These are phyloP conservation scores for Caenorhabditis wallacei DNA, from an alignment of 2,888 invertebrate species.

Conservation along the genomic window DNA sequence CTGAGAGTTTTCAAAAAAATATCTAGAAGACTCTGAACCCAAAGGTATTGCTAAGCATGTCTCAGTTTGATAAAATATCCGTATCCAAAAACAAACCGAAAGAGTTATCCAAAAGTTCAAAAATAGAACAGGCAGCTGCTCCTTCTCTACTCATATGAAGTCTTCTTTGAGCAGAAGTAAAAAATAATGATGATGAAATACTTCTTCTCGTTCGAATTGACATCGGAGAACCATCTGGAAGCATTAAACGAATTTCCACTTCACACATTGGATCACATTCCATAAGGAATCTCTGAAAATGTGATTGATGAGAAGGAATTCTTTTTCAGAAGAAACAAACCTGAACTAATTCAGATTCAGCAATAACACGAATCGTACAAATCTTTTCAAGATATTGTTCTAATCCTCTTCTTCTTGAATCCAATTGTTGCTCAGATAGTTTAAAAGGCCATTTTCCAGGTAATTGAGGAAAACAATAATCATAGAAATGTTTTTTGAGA, in stretches of 20 bases:
- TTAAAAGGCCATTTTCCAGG: slow-evolving; percentile 99
- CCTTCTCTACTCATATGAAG: slow-evolving; percentile 88
- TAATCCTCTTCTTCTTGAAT: slow-evolving; percentile 92
- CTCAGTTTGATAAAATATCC: too few species aligned
- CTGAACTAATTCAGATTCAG: slow-evolving; percentile 95
- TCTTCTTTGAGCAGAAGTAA: slow-evolving; percentile 59
- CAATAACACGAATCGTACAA: slow-evolving; percentile 97
- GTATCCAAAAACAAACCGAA: slow-evolving; percentile 87
- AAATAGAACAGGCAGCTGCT: slow-evolving; percentile 94
- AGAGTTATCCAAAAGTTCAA: slow-evolving; percentile 97
- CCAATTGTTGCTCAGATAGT: slow-evolving; percentile 97
- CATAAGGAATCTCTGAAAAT: slow-evolving; percentile 84
- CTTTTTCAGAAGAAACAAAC: background rate
- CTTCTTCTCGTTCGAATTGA: slow-evolving; percentile 85
- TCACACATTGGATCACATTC: slow-evolving; percentile 82
- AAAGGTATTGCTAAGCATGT: too few species aligned
- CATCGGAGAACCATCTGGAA: slow-evolving; percentile 89
- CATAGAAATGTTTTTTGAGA: slow-evolving; percentile 82
- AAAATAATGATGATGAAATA: slow-evolving; percentile 71
- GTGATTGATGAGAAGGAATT: background rate
- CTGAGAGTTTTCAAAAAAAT: background rate
- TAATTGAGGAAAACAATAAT: slow-evolving; percentile 93
- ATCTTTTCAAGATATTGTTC: slow-evolving; percentile 99
- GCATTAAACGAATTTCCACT: slow-evolving; percentile 88
- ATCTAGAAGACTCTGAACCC: too few species aligned